Conservation (phyloP, 2,888 invertebrate genomes). For the Volucella inanis region DNA sequence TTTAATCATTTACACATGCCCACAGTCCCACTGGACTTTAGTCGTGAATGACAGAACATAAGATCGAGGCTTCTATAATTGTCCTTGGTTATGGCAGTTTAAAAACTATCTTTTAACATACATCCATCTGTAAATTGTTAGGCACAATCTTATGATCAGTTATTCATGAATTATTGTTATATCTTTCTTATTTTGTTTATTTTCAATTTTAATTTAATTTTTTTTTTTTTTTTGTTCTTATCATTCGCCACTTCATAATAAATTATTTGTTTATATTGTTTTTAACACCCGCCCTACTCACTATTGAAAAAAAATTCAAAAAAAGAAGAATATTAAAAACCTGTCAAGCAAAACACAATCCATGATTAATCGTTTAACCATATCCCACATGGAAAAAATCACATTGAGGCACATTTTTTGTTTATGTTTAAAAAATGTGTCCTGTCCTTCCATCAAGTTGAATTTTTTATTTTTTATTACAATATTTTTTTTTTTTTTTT, state of each 20-base stretch:
- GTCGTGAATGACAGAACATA: constrained; percentile 1
- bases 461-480: constrained; percentile 38
- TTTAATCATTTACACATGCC: constrained; percentile 49
- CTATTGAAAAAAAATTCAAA: constrained; percentile 20
- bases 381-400: constrained; percentile 18
- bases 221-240: constrained; percentile 11
- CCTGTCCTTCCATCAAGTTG: constrained; percentile 38
- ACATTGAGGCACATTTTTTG: constrained; percentile 1
- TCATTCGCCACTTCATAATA: constrained; percentile 57
- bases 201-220: neutral
- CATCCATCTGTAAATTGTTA: neutral
- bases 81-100: too few species aligned
- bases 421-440: neutral
- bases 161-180: neutral
- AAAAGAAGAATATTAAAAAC: neutral
- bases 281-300: constrained; percentile 26
- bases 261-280: constrained; percentile 68
- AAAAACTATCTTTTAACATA: too few species aligned
- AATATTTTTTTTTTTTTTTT: constrained; percentile 32
- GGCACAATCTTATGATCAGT: neutral
- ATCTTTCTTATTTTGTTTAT: constrained; percentile 15
- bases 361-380: constrained; percentile 5
- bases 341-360: constrained; percentile 11
- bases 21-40: constrained; percentile 13
- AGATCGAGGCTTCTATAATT: neutral